Evolutionary conservation across 2,888 invertebrate species (phyloP), one percentile per base, ranked within the genome.

Genomic region (Agonopterix subpropinquella): DNA sequence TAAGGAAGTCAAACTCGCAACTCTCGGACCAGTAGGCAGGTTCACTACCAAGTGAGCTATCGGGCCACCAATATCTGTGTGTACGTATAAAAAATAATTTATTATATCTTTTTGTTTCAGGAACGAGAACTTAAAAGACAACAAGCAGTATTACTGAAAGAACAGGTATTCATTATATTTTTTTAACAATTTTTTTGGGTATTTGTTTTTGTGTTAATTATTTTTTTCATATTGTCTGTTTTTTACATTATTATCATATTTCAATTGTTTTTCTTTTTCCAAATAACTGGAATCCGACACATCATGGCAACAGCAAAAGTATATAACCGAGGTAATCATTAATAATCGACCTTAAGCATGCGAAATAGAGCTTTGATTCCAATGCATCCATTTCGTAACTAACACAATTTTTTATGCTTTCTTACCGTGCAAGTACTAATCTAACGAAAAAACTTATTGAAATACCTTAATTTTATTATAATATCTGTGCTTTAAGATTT

Each of bases 61-160:
- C 28, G 28, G 28, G 28, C 28, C n/a, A n/a, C 5, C 39, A 39
- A 45, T 18, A 18, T 39, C 2, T 18, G 5, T 39, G n/a, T 28
- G 28, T 28, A 28, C 7, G 28, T 28, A 4, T 5, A 4, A 2
- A 28, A 28, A 28, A 7, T 18, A 18, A 18, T 4, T 28, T 28
- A 13, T 37, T 35, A 15, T 44, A 50, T 46, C 43, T 45, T 53
- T 65, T 89, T 89, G 80, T 90, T 92, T 51, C 90, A 97, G 97
- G 97, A 97, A 80, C 92, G 96, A 76, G 97, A 97, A 87, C 83
- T 96, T 72, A 96, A 97, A 84, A 90, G 96, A 69, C 96, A 97
- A 74, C 96, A 97, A 76, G 94, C 95, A 47, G 93, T 95, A 58
- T 90, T 96, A 72, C 89, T 96, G 63, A 96, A 96, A 89, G 96